These are phyloP conservation scores for Lepidurus apus DNA, from an alignment of 1,140 invertebrate genomes.

Conservation along the genomic window DNA sequence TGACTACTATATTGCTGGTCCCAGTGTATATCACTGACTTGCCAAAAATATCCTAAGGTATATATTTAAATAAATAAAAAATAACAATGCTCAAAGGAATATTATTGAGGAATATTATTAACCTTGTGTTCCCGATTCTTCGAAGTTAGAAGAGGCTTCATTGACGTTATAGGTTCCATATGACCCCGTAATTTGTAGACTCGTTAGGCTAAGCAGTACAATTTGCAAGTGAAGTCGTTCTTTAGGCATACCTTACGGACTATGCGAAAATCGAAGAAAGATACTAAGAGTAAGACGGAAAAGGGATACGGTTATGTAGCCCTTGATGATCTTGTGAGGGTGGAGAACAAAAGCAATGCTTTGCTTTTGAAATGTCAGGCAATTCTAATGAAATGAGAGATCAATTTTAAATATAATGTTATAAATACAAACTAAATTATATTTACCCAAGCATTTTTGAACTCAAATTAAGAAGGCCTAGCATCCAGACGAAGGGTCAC, in stretches of 20 bases:
- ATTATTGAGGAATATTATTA: background rate
- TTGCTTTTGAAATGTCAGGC: background rate
- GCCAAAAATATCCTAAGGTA: constrained; percentile 86
- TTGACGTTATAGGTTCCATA: background rate
- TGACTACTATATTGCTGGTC: constrained; percentile 68
- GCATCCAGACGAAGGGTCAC: background rate
- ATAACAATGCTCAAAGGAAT: background rate
- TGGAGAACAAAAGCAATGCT: background rate
- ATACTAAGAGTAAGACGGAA: background rate
- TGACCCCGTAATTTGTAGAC: background rate
- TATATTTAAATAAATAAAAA: constrained; percentile 38
- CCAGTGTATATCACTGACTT: constrained; percentile 84
- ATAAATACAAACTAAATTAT: background rate
- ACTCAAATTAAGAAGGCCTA: background rate
- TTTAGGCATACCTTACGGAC: constrained; percentile 1
- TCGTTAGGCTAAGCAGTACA: background rate
- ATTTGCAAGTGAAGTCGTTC: background rate
- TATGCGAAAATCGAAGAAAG: background rate
- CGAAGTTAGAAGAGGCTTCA: background rate
- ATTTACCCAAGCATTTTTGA: constrained; percentile 15
- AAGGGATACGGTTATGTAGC: background rate
- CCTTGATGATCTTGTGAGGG: background rate
- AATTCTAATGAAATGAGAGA: background rate
- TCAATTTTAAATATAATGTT: background rate
- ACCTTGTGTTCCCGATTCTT: background rate